These are phyloP conservation scores for Chelonoidis abingdonii DNA, from an alignment of 2,113 vertebrate species.

Conservation along the genomic window DNA sequence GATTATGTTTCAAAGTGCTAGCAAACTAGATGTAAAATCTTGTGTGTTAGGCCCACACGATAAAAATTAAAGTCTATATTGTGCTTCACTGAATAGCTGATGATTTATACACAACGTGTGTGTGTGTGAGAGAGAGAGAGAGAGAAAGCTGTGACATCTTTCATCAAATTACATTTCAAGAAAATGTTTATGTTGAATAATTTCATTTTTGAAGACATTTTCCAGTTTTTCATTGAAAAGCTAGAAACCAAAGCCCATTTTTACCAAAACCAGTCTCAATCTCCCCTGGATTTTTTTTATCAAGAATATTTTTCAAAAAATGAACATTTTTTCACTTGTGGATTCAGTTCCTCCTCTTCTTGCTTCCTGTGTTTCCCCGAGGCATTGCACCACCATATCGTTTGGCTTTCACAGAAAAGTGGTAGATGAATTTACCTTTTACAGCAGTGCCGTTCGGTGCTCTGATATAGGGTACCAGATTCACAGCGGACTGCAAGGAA, in stretches of 20 bases:
- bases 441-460: rapidly evolving
- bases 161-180: background rate
- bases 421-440: background rate
- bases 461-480: too few species aligned
- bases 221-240: background rate
- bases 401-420: rapidly evolving
- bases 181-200: background rate
- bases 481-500: background rate
- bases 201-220: background rate
- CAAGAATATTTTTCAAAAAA: background rate
- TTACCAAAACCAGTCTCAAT: background rate
- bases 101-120: background rate
- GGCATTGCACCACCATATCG: background rate
- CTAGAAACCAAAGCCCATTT: background rate
- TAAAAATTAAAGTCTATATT: background rate
- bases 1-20: too few species aligned
- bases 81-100: background rate
- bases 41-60: background rate
- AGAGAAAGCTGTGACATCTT: background rate
- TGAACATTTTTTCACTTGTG: too few species aligned
- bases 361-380: background rate
- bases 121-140: background rate
- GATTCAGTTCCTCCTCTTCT: background rate
- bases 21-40: background rate
- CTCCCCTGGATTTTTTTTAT: too few species aligned